phyloP scores from a whole-genome alignment of 2,113 vertebrate genomes.

The Desmodus rotundus region DNA sequence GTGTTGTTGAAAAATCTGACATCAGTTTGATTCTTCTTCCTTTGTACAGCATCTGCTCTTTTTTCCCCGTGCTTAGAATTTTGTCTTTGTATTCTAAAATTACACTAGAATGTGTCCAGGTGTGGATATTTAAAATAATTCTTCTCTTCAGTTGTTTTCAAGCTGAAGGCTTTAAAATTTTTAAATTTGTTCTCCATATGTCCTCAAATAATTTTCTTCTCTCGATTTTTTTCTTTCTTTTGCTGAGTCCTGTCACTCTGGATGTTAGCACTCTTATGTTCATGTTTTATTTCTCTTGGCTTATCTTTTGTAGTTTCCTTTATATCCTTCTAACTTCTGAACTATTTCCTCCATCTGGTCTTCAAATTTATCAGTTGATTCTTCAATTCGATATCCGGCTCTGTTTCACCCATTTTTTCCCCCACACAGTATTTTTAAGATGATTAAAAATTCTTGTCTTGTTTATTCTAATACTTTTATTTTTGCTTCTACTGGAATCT shows the following conservation, averaged over 20 bases:
- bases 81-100: conserved; percentile 19
- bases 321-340: neutral
- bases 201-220: conserved; percentile 13
- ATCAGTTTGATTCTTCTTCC: conserved; percentile 27
- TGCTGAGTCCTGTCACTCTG: neutral
- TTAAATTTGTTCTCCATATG: neutral
- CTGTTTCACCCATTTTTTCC: neutral
- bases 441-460: neutral
- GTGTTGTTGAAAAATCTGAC: conserved; percentile 32
- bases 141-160: neutral
- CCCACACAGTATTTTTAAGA: neutral
- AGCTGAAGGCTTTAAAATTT: neutral
- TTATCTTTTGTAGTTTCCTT: neutral
- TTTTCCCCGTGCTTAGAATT: conserved; percentile 13
- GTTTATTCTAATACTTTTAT: neutral
- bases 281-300: neutral
- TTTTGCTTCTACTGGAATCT: neutral
- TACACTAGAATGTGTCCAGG: neutral
- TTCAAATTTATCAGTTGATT: neutral
- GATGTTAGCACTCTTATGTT: neutral
- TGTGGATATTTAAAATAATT: neutral
- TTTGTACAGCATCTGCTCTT: neutral
- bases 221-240: neutral
- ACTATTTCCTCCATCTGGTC: neutral
- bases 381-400: neutral